Base-by-base conservation (phyloP, 2,888 invertebrate species). In the Drosophila tripunctata region DNA sequence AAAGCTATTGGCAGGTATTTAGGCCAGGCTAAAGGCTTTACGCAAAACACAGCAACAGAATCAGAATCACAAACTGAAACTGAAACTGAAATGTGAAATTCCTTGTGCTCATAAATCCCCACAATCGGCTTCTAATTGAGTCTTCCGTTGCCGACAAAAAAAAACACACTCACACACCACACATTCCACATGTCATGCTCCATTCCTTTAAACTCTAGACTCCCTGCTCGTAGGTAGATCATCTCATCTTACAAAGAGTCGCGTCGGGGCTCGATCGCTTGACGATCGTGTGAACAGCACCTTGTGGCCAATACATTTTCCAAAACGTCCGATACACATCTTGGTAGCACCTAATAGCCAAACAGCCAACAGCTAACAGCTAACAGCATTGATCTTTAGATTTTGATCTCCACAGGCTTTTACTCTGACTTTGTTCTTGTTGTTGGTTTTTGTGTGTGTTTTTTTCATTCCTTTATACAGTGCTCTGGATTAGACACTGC, bases 221-320 rank as follows among this genome's bases (percentile, higher is more conserved):
- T 33, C 33, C 22, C 33, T 10, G 10, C 36, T 36, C 21, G 12
- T 22, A 47, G 63, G 31, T 61, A 60, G 71, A 24, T 30, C 36
- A 38, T 60, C 78, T 79, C 85, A 48, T 64, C 82, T 79, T 78
- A 65, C 47, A 62, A 67, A 40, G 33, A 38, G 40, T n/a, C 7
- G 22, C 24, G 40, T 5, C 6, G 21, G 15, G n/a, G 12, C 44
- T 24, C 43, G 52, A 57, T 8, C 70, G 64, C 73, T 84, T 84
- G 82, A 87, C 65, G 75, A 87, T 86, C 86, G 84, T 84, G 84
- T 87, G 84, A 84, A 82, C 77, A 85, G 71, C 87, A 87, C 65
- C 77, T 76, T 76, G 73, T 65, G 69, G 78, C 22, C 62, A 48
- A 62, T 48, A 67, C 51, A 68, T 74, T 66, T 63, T 63, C 56